Conservation (phyloP, 1,140 invertebrate genomes). For the Dreissena rostriformis region DNA sequence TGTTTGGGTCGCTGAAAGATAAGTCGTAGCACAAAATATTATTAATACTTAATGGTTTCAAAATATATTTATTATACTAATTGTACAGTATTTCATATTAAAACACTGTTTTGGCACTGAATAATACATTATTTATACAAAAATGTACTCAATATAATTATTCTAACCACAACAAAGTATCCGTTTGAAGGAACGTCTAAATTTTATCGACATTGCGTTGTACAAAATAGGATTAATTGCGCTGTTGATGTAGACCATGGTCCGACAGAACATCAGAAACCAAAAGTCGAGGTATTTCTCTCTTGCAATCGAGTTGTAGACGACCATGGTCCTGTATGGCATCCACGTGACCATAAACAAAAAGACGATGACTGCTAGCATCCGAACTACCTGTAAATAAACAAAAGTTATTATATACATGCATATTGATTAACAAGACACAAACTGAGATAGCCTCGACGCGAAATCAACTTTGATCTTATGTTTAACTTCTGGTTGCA, state of each 20-base stretch:
- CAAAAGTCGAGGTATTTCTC: conserved; percentile 84
- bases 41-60: background rate
- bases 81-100: background rate
- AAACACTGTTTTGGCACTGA: background rate
- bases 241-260: conserved; percentile 86
- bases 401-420: background rate
- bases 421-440: too few species aligned
- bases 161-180: conserved; percentile 72
- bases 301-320: conserved; percentile 85
- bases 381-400: conserved; percentile 84
- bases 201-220: conserved; percentile 85
- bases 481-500: too few species aligned
- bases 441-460: too few species aligned
- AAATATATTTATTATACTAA: background rate
- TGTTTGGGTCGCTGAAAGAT: background rate
- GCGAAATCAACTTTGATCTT: too few species aligned
- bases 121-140: background rate
- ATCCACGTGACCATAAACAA: conserved; percentile 86
- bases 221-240: conserved; percentile 86
- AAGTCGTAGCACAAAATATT: background rate
- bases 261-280: conserved; percentile 86
- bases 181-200: conserved; percentile 83
- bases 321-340: conserved; percentile 85
- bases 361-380: conserved; percentile 85
- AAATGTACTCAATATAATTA: background rate